Conservation (phyloP, 2,888 invertebrate species). For the Amblyjoppa proteus region DNA sequence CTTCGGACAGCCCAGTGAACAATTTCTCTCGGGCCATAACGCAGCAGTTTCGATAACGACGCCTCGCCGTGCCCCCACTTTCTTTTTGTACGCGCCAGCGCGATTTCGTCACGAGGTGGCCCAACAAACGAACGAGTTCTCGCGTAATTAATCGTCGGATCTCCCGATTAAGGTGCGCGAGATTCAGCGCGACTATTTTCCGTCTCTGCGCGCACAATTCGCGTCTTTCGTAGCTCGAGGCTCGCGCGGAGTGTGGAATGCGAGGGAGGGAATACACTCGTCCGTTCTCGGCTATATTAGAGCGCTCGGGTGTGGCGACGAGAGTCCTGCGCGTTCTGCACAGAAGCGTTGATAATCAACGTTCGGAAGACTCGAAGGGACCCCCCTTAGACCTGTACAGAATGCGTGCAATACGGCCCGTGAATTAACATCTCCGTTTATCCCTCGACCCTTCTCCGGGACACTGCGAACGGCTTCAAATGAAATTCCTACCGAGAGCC, state of each 20-base stretch:
- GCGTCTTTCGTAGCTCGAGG: background rate
- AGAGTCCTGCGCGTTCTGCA: background rate
- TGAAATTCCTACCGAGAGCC: slow-evolving; percentile 38
- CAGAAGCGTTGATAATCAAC: slow-evolving; percentile 32
- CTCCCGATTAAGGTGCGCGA: background rate
- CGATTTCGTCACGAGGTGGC: slow-evolving; percentile 47
- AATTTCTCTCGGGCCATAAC: slow-evolving; percentile 31
- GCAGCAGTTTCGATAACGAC: slow-evolving; percentile 31
- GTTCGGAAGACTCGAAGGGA: slow-evolving; percentile 16
- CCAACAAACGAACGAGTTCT: slow-evolving; percentile 7
- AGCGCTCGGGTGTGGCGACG: slow-evolving; percentile 24
- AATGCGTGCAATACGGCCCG: slow-evolving; percentile 27
- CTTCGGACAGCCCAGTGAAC: slow-evolving; percentile 13
- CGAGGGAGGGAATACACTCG: slow-evolving; percentile 14
- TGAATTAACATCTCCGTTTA: slow-evolving; percentile 51
- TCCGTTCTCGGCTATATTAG: slow-evolving; percentile 11
- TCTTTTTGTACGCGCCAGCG: slow-evolving; percentile 45
- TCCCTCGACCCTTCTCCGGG: slow-evolving; percentile 13
- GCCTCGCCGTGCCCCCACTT: slow-evolving; percentile 20
- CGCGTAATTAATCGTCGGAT: slow-evolving; percentile 5
- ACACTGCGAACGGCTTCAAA: slow-evolving; percentile 9
- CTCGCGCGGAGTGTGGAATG: slow-evolving; percentile 19
- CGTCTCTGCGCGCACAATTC: background rate
- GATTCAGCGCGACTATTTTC: background rate
- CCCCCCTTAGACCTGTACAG: slow-evolving; percentile 32